These are phyloP conservation scores for Pteria penguin DNA, from an alignment of 2,888 invertebrate genomes.

Conservation along the genomic window DNA sequence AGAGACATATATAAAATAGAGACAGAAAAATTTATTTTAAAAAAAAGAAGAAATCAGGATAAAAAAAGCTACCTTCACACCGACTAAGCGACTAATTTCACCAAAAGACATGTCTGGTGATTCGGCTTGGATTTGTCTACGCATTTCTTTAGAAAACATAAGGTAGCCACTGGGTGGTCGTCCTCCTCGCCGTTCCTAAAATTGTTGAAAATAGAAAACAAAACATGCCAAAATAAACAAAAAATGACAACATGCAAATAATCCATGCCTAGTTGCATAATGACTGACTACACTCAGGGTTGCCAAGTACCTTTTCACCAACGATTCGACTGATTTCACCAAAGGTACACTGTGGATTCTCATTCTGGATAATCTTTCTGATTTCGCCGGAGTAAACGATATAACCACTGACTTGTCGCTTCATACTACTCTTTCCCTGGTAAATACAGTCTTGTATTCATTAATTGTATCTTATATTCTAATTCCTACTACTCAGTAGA, in stretches of 20 bases:
- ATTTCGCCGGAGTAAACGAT: conserved; percentile 98
- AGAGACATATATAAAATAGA: no score
- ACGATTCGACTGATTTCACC: conserved; percentile 90
- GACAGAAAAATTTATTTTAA: no score
- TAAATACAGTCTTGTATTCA: no score
- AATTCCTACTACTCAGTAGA: no score
- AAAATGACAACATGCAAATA: conserved; percentile 21
- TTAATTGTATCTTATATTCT: no score
- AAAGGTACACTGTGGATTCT: conserved; percentile 96
- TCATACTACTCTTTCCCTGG: conserved; percentile 60
- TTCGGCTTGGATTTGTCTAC: conserved; percentile 93
- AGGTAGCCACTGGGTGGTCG: conserved; percentile 92
- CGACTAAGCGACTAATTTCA: conserved; percentile 87
- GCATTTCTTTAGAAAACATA: conserved; percentile 96
- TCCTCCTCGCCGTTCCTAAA: conserved; percentile 56
- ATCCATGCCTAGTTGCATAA: conserved; percentile 23
- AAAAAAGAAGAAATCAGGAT: neutral
- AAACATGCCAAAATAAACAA: conserved; percentile 52
- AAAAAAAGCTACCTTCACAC: conserved; percentile 83
- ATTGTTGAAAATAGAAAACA: conserved; percentile 50
- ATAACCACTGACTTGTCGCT: conserved; percentile 88
- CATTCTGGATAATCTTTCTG: conserved; percentile 93
- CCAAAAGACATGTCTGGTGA: conserved; percentile 97
- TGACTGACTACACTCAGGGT: conserved; percentile 28
- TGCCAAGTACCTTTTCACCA: conserved; percentile 84